Percentiles rank a stretch among this genome's conserved stretches.
Evolutionary conservation across 1,140 invertebrate species (phyloP).

Genomic region (Eupristina koningsbergeri): DNA sequence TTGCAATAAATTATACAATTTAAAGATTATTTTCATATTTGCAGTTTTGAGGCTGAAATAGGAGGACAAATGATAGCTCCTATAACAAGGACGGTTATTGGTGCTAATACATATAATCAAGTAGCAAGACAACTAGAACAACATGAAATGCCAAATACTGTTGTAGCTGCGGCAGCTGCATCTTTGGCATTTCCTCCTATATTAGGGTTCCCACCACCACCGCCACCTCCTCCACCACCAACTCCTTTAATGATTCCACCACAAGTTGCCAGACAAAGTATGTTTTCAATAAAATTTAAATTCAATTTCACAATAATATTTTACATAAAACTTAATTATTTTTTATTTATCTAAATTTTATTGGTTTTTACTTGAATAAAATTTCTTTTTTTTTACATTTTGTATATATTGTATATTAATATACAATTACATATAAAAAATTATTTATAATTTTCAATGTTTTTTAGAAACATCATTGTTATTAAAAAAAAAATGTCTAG

Average conservation of each 20-base stretch:
- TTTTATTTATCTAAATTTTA: no score
- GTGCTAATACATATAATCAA: slow-evolving; percentile 79
- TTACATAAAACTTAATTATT: background rate
- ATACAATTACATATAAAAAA: no score
- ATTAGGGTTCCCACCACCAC: slow-evolving; percentile 73
- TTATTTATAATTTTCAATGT: no score
- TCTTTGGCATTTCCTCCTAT: slow-evolving; percentile 64
- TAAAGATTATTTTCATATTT: slow-evolving; percentile 44
- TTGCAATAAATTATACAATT: background rate
- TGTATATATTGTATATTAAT: background rate
- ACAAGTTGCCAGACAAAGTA: slow-evolving; percentile 74
- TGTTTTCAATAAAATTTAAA: slow-evolving; percentile 35
- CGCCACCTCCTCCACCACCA: slow-evolving; percentile 75
- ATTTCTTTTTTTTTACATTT: background rate
- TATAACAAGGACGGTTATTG: slow-evolving; percentile 77
- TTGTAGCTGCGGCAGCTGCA: slow-evolving; percentile 66
- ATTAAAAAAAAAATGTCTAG: no score
- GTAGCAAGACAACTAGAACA: slow-evolving; percentile 79
- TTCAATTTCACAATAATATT: background rate
- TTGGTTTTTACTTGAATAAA: background rate
- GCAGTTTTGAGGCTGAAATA: slow-evolving; percentile 90
- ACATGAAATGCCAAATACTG: slow-evolving; percentile 69
- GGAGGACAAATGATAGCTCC: slow-evolving; percentile 76
- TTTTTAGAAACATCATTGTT: no score
- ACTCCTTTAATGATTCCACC: slow-evolving; percentile 76